Evolutionary conservation across 2,113 vertebrate species (phyloP).

Genomic region (Charina bottae): DNA sequence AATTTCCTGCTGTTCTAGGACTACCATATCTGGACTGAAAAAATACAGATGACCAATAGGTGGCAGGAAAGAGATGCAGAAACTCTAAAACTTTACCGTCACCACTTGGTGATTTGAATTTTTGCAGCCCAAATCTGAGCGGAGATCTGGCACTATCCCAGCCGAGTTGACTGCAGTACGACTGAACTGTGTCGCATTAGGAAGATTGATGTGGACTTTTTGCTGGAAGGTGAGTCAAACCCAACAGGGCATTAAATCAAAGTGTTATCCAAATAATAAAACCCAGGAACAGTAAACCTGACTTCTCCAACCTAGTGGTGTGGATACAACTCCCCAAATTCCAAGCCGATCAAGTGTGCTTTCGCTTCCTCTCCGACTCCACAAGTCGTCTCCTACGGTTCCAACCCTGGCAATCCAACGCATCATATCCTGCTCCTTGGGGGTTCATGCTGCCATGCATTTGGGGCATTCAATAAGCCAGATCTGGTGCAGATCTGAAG

Average conservation of each 20-base stretch:
- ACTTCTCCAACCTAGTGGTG: background rate
- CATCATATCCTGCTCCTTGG: background rate
- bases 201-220: background rate
- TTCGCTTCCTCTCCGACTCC: background rate
- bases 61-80: background rate
- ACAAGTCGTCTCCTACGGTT: no score
- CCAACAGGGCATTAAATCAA: background rate
- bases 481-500: background rate
- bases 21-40: background rate
- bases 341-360: background rate
- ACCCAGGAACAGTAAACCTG: background rate
- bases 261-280: background rate
- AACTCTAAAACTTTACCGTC: background rate
- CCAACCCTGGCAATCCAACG: background rate
- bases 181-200: background rate
- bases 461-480: background rate
- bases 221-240: background rate
- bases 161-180: background rate
- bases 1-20: background rate
- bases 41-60: background rate
- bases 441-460: fast-evolving
- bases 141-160: background rate
- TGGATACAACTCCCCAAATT: background rate
- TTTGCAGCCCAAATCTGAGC: background rate
- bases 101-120: background rate